Evolutionary conservation across 1,140 invertebrate genomes (phyloP).

Genomic region (Linepithema humile): DNA sequence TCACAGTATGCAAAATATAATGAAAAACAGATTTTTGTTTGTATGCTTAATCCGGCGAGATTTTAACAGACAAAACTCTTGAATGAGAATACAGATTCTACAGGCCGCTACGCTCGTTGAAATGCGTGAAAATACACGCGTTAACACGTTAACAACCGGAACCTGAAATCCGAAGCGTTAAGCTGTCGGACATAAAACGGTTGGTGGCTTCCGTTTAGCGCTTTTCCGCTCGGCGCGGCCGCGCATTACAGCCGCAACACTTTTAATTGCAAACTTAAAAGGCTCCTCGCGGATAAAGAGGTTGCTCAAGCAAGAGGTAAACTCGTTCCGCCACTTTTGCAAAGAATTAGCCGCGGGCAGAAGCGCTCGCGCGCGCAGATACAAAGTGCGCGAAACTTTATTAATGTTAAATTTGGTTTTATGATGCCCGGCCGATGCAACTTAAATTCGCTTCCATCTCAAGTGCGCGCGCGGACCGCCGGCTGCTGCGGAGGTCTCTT

Average conservation of each 20-base stretch:
- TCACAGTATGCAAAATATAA: background rate
- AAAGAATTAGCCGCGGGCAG: constrained; percentile 56
- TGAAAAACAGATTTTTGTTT: background rate
- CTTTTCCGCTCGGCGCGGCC: constrained; percentile 35
- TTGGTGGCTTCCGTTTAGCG: constrained; percentile 43
- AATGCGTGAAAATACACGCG: constrained; percentile 35
- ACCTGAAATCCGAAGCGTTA: constrained; percentile 49
- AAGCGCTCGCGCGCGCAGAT: constrained; percentile 39
- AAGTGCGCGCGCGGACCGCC: constrained; percentile 18
- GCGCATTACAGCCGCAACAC: constrained; percentile 7
- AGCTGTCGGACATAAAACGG: constrained; percentile 44
- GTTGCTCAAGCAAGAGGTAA: constrained; percentile 51
- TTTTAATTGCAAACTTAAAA: constrained; percentile 61
- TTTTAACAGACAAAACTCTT: background rate
- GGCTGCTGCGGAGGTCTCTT: background rate
- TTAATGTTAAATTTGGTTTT: constrained; percentile 62
- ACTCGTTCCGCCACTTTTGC: constrained; percentile 28
- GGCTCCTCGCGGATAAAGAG: constrained; percentile 50
- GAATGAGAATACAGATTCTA: background rate
- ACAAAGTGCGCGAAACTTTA: constrained; percentile 61
- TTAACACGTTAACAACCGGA: constrained; percentile 44
- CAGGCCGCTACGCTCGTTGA: background rate
- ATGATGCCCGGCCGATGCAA: constrained; percentile 49
- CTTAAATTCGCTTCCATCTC: constrained; percentile 34
- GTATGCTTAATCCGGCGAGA: too few species aligned